Percentiles rank a stretch among this genome's conserved stretches.
These are phyloP conservation scores for Porites cylindrica DNA, from an alignment of 92 coral and sea anemone species.

Conservation along the genomic window DNA sequence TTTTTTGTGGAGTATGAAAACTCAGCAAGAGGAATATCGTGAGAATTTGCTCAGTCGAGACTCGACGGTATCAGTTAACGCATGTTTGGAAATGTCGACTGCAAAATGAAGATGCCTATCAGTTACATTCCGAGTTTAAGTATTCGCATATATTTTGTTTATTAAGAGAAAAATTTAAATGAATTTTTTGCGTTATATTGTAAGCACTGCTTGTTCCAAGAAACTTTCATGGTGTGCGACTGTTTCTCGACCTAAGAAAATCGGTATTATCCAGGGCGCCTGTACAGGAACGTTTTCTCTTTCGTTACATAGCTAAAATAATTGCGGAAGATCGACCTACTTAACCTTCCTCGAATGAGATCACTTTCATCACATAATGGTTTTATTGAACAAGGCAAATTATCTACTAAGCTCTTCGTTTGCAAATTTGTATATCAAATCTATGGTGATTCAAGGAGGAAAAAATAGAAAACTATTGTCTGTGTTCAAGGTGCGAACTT, in stretches of 20 bases:
- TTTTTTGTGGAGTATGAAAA: background rate
- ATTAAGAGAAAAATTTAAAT: background rate
- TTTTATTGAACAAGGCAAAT: slow-evolving; percentile 39
- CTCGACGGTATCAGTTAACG: slow-evolving; percentile 17
- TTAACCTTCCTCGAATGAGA: slow-evolving; percentile 28
- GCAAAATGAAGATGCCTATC: slow-evolving; percentile 23
- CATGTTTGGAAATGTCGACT: slow-evolving; percentile 15
- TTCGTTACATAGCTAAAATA: background rate
- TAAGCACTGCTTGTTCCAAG: background rate
- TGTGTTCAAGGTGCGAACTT: slow-evolving; percentile 34
- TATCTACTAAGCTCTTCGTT: slow-evolving; percentile 52
- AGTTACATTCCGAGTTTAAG: slow-evolving; percentile 23
- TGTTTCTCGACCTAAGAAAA: slow-evolving; percentile 10
- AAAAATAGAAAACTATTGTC: background rate
- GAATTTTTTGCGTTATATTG: slow-evolving; percentile 11
- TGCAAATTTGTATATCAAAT: slow-evolving; percentile 25
- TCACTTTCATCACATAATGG: slow-evolving; percentile 55
- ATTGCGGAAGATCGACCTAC: slow-evolving; percentile 25
- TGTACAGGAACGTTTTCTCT: background rate
- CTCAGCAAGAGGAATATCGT: background rate
- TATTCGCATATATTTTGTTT: slow-evolving; percentile 18
- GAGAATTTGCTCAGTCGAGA: slow-evolving; percentile 11
- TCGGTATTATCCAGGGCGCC: background rate
- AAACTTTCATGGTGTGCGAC: background rate
- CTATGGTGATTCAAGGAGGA: slow-evolving; percentile 28